Base-by-base conservation (phyloP, 2,888 invertebrate genomes). In the Pristionchus exspectatus region DNA sequence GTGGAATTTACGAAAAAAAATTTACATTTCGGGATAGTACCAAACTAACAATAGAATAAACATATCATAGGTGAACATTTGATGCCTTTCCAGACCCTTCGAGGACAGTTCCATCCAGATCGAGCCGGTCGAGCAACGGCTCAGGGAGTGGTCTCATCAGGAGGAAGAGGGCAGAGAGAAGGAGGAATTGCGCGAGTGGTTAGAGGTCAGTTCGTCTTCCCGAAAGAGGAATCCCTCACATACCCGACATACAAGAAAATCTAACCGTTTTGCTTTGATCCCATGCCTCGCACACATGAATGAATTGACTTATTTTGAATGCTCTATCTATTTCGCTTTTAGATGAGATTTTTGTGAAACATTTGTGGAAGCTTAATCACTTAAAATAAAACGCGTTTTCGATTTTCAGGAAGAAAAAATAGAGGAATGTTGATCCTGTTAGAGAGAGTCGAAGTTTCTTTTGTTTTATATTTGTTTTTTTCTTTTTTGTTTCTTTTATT, bases 181-280 rank as follows among this genome's bases (percentile, higher is more conserved):
- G 30, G 84, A 63, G 24, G 85, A 89, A 18, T 30, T 69, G 72
- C 24, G 16, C n/a, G 89, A 89, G 85, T 84, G 89, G 72, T 74
- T 50, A n/a, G 44, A 38, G 69, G 87, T 87, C 5, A 18, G 21
- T 2, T 1, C 38, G n/a, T 10, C 0, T n/a, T 63, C 9, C 0
- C 7, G 1, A n/a, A 21, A 24, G 9, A 4, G 7, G 10, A 21
- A n/a, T 1, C 2, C 63, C 10, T 21, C 0, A 59, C 59, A 18
- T 5, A 21, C 14, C 24, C 59, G 5, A 38, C 5, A 5, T 2
- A 38, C 38, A 38, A 38, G 38, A 38, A 38, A 38, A 38, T 38
- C 5, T 3, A 38, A 38, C 38, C 38, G 38, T n/a, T n/a, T n/a
- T n/a, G n/a, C n/a, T n/a, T n/a, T n/a, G n/a, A n/a, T n/a, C n/a